These are phyloP conservation scores for Sinocyclocheilus anshuiensis DNA, from an alignment of 2,113 vertebrate species.

Conservation along the genomic window DNA sequence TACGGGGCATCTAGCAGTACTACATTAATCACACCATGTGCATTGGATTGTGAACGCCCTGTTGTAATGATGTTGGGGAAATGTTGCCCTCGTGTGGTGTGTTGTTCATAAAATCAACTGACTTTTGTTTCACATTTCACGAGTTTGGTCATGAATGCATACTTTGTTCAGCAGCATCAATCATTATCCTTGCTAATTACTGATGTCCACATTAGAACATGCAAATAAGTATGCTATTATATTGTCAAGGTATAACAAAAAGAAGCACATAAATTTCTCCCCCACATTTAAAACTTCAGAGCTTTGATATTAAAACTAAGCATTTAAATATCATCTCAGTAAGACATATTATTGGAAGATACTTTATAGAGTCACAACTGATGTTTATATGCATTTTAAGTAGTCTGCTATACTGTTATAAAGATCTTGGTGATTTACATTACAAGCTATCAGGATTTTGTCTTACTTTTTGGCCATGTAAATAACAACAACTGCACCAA, in stretches of 20 bases:
- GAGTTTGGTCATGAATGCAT: background rate
- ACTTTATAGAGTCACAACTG: too few species aligned
- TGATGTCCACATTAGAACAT: background rate
- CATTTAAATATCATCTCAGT: too few species aligned
- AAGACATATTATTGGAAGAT: too few species aligned
- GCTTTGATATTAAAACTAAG: background rate
- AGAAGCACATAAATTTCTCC: too few species aligned
- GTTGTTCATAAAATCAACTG: background rate
- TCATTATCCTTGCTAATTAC: background rate
- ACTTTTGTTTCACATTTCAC: background rate
- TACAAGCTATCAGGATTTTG: too few species aligned
- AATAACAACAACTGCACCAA: too few species aligned
- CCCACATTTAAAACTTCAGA: background rate
- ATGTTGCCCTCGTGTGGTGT: conserved; percentile 43
- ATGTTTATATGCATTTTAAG: too few species aligned
- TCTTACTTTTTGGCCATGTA: too few species aligned
- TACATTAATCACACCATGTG: conserved; percentile 9
- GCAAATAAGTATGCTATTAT: background rate
- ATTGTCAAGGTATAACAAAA: background rate
- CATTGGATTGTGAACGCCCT: background rate
- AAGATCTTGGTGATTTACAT: too few species aligned
- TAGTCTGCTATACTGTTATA: too few species aligned
- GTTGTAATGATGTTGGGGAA: background rate
- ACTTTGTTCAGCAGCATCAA: background rate
- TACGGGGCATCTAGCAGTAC: background rate